phyloP scores from a whole-genome alignment of 2,113 vertebrate species.

The Merops nubicus region DNA sequence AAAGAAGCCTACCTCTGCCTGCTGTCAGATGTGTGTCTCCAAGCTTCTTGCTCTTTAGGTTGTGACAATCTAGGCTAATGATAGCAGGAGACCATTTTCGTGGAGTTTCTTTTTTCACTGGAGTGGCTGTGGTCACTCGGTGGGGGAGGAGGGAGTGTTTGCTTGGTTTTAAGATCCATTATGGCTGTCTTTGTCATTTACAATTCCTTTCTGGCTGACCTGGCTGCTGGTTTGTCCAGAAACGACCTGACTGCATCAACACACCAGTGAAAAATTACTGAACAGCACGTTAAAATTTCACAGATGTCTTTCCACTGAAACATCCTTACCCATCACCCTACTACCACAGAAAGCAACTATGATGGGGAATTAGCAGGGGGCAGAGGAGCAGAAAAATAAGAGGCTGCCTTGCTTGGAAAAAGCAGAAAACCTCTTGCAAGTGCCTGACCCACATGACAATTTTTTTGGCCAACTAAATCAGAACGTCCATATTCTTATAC shows the following conservation, averaged over 20 bases:
- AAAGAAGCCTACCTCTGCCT: not conserved
- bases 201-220: not conserved
- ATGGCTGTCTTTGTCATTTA: not conserved
- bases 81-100: not conserved
- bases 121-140: not conserved
- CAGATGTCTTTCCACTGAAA: not conserved
- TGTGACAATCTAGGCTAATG: not conserved
- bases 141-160: not conserved
- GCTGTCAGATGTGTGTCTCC: not conserved
- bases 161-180: not conserved
- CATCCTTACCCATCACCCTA: not conserved
- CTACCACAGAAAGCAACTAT: not conserved
- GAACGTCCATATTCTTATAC: not conserved
- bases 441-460: not conserved
- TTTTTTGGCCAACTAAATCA: not conserved
- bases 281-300: not conserved
- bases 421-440: not conserved
- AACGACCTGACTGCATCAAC: not conserved
- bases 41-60: not conserved
- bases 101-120: not conserved
- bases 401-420: not conserved
- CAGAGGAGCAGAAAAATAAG: not conserved
- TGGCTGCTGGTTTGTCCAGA: not conserved
- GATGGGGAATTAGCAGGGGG: not conserved
- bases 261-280: not conserved